Conservation (phyloP, 2,888 invertebrate genomes). For the Escarpia spicata region DNA sequence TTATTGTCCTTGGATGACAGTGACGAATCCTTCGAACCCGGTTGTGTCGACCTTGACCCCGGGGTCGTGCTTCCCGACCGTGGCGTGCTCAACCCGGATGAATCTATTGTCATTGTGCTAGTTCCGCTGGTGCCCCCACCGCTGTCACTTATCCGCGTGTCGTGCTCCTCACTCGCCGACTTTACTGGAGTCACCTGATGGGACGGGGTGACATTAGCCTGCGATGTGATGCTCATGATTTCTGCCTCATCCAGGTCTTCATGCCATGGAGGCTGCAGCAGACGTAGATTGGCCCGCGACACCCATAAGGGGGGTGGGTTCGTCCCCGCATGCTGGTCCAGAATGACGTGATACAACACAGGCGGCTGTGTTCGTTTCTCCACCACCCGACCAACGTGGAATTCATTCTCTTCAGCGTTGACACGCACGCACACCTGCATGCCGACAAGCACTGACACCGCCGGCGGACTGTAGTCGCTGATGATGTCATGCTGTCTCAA, state of each 20-base stretch:
- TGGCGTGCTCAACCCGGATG: slow-evolving; percentile 59
- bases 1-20: slow-evolving; percentile 24
- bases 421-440: slow-evolving; percentile 79
- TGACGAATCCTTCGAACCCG: slow-evolving; percentile 31
- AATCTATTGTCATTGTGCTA: slow-evolving; percentile 25
- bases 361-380: slow-evolving; percentile 75
- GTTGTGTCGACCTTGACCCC: slow-evolving; percentile 39
- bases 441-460: slow-evolving; percentile 79
- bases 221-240: slow-evolving; percentile 36
- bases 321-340: slow-evolving; percentile 63
- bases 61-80: slow-evolving; percentile 88
- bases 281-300: slow-evolving; percentile 87
- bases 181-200: not conserved
- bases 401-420: slow-evolving; percentile 74
- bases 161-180: not conserved
- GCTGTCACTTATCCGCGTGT: not conserved
- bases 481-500: slow-evolving; percentile 86
- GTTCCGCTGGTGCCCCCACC: slow-evolving; percentile 18
- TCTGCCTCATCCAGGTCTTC: slow-evolving; percentile 79
- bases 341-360: slow-evolving; percentile 76
- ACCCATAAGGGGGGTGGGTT: slow-evolving; percentile 69
- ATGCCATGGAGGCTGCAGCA: slow-evolving; percentile 94
- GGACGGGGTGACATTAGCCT: slow-evolving; percentile 18
- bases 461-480: slow-evolving; percentile 89
- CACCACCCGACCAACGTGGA: slow-evolving; percentile 85